phyloP scores from a whole-genome alignment of 2,888 invertebrate species.

The Drepana falcataria region DNA sequence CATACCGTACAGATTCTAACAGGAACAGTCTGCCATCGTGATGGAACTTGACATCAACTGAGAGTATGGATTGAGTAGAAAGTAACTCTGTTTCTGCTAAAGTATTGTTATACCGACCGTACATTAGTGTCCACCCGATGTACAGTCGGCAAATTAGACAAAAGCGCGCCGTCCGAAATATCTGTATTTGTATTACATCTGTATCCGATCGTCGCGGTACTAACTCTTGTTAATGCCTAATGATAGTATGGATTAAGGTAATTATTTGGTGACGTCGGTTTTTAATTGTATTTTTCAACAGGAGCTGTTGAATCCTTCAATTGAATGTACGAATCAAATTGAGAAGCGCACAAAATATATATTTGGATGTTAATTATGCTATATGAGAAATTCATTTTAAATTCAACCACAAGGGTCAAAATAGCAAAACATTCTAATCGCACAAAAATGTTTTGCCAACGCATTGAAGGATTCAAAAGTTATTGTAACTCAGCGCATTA shows the following conservation, averaged over 20 bases:
- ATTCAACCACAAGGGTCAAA: no score
- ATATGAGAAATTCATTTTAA: no score
- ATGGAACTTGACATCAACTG: background rate
- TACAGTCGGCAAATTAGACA: slow-evolving; percentile 27
- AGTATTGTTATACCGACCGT: slow-evolving; percentile 29
- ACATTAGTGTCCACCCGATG: slow-evolving; percentile 22
- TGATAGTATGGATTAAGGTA: background rate
- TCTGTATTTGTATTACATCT: slow-evolving; percentile 25
- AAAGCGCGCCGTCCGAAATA: slow-evolving; percentile 59
- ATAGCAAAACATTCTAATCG: background rate
- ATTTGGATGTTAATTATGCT: no score
- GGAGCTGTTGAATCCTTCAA: slow-evolving; percentile 13
- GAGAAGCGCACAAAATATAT: no score
- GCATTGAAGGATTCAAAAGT: slow-evolving; percentile 8
- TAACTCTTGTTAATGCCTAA: background rate
- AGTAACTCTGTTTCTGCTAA: slow-evolving; percentile 46
- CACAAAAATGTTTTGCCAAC: background rate
- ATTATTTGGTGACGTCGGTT: slow-evolving; percentile 19
- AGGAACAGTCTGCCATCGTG: background rate
- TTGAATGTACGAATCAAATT: background rate
- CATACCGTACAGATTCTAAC: no score
- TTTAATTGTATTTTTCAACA: slow-evolving; percentile 15
- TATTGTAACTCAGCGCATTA: slow-evolving; percentile 26
- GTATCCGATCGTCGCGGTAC: slow-evolving; percentile 10
- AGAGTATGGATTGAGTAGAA: slow-evolving; percentile 43